Base-by-base conservation (phyloP, 2,113 vertebrate genomes). In the Casuarius casuarius region DNA sequence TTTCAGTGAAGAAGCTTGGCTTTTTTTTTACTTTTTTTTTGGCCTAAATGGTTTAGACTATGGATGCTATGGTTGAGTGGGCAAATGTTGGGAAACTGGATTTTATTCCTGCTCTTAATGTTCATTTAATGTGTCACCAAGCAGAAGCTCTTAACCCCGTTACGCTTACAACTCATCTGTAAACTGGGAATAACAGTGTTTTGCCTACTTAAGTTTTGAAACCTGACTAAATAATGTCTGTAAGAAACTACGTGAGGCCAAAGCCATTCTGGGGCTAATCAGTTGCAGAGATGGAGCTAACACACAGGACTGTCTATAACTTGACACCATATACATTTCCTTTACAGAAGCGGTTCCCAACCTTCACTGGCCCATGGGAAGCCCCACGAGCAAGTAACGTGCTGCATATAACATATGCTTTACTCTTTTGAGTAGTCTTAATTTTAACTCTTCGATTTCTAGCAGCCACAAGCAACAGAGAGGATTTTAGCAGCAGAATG, bases 291-390 rank as follows among this genome's bases (percentile, higher is more conserved):
- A 86, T 84, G 75, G 91, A 94, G 75, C 91, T 84, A 82, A 70
- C 92, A 88, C 82, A 76, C 44, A 82, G 58, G 84, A 72, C 84
- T 83, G 78, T 90, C 94, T 96, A 92, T 89, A 94, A 94, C 89
- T 88, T 90, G 75, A 92, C 95, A 95, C 91, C 58, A 61, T 92
- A 92, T 95, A 90, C 78, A 94, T 97, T 96, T 97, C 95, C 91
- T 92, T 88, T 90, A 84, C 87, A 86, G 92, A 94, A 94, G 94
- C 94, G 85, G 94, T 97, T 97, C 93, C 92, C 92, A 96, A 95
- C 63, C 71, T 90, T 95, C 94, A 80, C 67, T 42, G 88, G 90
- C 93, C 95, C 93, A 54, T 84, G 96, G 96, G 95, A 97, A 97
- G 87, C 59, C 82, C 85, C 77, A 42, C 42, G 59, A 95, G 74